Evolutionary conservation across 1,140 invertebrate species (phyloP).

Genomic region (Anthonomus grandis): DNA sequence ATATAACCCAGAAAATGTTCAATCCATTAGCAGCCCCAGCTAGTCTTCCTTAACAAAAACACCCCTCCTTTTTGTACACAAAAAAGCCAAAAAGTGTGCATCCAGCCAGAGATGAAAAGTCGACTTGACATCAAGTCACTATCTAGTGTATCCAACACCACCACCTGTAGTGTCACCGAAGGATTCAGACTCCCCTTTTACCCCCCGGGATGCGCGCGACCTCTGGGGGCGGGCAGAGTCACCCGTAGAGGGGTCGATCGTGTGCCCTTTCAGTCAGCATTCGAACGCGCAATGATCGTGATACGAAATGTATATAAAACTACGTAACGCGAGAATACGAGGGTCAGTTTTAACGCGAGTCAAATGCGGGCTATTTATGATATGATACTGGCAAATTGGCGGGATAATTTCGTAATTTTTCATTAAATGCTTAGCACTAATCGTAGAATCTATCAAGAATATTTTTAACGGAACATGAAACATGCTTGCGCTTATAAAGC

Average conservation of each 20-base stretch:
- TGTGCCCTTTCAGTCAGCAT: conserved; percentile 33
- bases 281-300: conserved; percentile 41
- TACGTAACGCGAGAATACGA: conserved; percentile 30
- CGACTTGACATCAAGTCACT: conserved; percentile 21
- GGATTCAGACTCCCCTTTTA: conserved; percentile 5
- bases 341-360: conserved; percentile 14
- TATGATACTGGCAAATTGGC: too few species aligned
- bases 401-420: too few species aligned
- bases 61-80: too few species aligned
- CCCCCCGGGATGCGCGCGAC: conserved; percentile 29
- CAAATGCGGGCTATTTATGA: conserved; percentile 16
- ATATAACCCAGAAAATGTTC: too few species aligned
- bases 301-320: conserved; percentile 44
- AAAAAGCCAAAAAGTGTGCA: too few species aligned
- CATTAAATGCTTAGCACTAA: too few species aligned
- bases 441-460: too few species aligned
- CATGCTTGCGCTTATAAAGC: too few species aligned
- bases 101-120: conserved; percentile 20
- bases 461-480: too few species aligned
- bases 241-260: conserved; percentile 39
- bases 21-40: too few species aligned
- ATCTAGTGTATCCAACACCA: conserved; percentile 24
- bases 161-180: conserved; percentile 42
- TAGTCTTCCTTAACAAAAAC: too few species aligned
- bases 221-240: conserved; percentile 33